These are phyloP conservation scores for Grammomys dolichurus DNA, from an alignment of 2,113 vertebrate genomes.

Conservation along the genomic window DNA sequence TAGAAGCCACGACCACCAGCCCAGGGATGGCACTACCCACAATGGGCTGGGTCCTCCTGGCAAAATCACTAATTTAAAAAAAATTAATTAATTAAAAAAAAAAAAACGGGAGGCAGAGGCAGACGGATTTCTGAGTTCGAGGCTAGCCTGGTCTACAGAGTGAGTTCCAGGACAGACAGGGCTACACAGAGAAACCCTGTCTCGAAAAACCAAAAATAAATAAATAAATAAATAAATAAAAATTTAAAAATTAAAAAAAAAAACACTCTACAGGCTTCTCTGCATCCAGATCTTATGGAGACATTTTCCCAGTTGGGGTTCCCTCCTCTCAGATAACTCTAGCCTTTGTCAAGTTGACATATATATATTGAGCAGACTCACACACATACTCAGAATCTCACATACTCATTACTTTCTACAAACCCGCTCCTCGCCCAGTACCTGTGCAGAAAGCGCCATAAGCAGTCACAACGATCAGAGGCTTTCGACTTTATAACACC, in stretches of 20 bases:
- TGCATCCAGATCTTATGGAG: background rate
- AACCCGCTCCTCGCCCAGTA: background rate
- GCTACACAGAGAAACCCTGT: too few relatives aligned
- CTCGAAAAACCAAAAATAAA: too few relatives aligned
- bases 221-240: too few relatives aligned
- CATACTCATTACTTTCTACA: background rate
- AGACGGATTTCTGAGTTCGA: too few relatives aligned
- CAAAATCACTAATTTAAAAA: background rate
- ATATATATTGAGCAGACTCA: background rate
- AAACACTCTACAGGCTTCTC: background rate
- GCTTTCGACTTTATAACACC: background rate
- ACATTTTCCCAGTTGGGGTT: background rate
- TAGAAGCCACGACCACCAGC: background rate
- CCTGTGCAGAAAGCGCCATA: background rate
- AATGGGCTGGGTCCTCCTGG: background rate
- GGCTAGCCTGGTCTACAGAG: too few relatives aligned
- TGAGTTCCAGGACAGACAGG: too few relatives aligned
- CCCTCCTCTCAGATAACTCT: background rate
- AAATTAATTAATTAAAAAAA: too few relatives aligned
- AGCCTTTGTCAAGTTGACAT: background rate
- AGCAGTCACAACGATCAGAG: slow-evolving; percentile 10
- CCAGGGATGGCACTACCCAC: background rate
- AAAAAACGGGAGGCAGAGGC: too few relatives aligned
- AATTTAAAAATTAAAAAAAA: background rate
- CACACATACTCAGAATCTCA: background rate